A percentile compares a stretch with the other conserved stretches of the same genome.
Evolutionary conservation across 2,113 vertebrate genomes (phyloP).

Genomic region (Leuciscus idus): DNA sequence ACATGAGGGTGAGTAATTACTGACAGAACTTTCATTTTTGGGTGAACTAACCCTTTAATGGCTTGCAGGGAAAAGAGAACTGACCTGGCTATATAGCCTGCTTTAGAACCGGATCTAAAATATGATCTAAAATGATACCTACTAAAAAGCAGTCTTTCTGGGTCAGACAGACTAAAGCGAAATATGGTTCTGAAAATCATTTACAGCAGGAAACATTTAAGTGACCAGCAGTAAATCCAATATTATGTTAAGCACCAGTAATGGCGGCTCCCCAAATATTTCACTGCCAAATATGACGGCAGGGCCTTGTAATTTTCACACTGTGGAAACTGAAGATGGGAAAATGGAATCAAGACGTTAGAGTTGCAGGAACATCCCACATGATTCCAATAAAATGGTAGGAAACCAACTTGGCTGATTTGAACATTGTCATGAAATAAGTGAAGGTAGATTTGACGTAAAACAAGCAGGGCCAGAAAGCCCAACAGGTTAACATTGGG

Average conservation of each 20-base stretch:
- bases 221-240: conserved; percentile 22
- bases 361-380: not conserved
- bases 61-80: not conserved
- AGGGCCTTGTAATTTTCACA: conserved; percentile 17
- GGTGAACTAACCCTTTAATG: not conserved
- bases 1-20: too few species aligned
- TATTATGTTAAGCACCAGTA: conserved; percentile 8
- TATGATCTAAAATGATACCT: not conserved
- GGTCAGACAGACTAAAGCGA: not conserved
- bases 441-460: not conserved
- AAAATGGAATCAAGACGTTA: conserved; percentile 12
- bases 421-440: not conserved
- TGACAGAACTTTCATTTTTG: too few species aligned
- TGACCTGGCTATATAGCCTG: not conserved
- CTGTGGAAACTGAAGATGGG: conserved; percentile 9
- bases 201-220: conserved; percentile 32
- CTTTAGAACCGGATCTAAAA: not conserved
- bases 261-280: not conserved
- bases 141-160: not conserved
- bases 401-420: not conserved
- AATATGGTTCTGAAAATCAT: conserved; percentile 18
- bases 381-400: conserved; percentile 11
- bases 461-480: not conserved
- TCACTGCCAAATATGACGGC: not conserved
- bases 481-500: not conserved